Conservation (phyloP, 2,888 invertebrate species). For the Lepidochrysops patricia region DNA sequence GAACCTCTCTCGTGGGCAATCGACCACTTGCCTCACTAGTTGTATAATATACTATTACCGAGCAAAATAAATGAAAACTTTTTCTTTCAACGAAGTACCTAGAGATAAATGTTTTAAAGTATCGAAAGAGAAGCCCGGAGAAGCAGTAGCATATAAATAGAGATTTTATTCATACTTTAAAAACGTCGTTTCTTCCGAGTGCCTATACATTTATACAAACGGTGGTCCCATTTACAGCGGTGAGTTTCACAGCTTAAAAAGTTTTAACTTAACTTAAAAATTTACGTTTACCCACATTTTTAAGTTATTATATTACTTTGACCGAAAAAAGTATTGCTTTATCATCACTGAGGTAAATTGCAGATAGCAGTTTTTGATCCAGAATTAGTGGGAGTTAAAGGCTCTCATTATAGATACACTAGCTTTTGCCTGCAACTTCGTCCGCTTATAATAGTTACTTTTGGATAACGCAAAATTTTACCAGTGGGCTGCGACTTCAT, state of each 20-base stretch:
- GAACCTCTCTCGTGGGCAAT: too few species aligned
- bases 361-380: too few species aligned
- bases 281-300: neutral
- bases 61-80: neutral
- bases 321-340: neutral
- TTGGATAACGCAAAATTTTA: too few species aligned
- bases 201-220: constrained; percentile 27
- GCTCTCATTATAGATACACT: too few species aligned
- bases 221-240: constrained; percentile 13
- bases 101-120: constrained; percentile 19
- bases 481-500: too few species aligned
- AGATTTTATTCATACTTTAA: constrained; percentile 33
- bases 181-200: constrained; percentile 29
- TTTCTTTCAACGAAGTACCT: constrained; percentile 1
- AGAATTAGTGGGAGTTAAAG: too few species aligned
- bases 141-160: constrained; percentile 30
- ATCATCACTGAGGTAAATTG: too few species aligned
- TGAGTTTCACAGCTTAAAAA: neutral
- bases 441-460: too few species aligned
- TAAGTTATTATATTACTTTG: neutral
- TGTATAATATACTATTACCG: too few species aligned
- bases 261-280: too few species aligned
- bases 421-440: too few species aligned
- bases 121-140: constrained; percentile 24
- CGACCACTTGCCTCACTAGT: too few species aligned